phyloP scores from a whole-genome alignment of 2,888 invertebrate species.

The Eurytoma adleriae region DNA sequence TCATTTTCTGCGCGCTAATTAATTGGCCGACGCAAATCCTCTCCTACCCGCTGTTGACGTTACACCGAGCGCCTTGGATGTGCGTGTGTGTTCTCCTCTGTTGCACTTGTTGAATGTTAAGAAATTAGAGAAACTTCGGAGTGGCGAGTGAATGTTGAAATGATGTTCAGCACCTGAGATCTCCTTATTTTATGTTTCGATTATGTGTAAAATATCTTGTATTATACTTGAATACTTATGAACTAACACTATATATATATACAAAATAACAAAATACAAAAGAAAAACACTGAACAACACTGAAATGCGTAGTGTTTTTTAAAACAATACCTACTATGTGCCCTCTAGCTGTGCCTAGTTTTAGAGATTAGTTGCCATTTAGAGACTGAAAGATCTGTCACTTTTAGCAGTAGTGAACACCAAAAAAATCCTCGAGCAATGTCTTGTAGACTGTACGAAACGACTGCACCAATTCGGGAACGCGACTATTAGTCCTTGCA shows the following conservation, averaged over 20 bases:
- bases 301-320: constrained; percentile 50
- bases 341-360: constrained; percentile 39
- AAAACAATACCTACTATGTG: constrained; percentile 10
- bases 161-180: background rate
- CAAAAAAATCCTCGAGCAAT: constrained; percentile 34
- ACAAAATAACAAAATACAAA: constrained; percentile 17
- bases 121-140: too few relatives aligned
- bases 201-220: background rate
- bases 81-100: too few relatives aligned
- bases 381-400: constrained; percentile 37
- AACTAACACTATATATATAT: constrained; percentile 4
- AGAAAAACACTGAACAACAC: constrained; percentile 35
- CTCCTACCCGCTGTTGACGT: too few relatives aligned
- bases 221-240: background rate
- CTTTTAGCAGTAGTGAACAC: constrained; percentile 48
- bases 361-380: constrained; percentile 48
- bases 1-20: too few relatives aligned
- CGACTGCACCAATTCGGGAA: constrained; percentile 13
- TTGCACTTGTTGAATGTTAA: too few relatives aligned
- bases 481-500: constrained; percentile 41
- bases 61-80: too few relatives aligned
- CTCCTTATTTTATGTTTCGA: background rate
- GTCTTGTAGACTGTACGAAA: constrained; percentile 14
- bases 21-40: too few relatives aligned
- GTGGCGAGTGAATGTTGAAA: background rate